These are phyloP conservation scores for Sinocyclocheilus grahami DNA, from an alignment of 2,113 vertebrate species.

Conservation along the genomic window DNA sequence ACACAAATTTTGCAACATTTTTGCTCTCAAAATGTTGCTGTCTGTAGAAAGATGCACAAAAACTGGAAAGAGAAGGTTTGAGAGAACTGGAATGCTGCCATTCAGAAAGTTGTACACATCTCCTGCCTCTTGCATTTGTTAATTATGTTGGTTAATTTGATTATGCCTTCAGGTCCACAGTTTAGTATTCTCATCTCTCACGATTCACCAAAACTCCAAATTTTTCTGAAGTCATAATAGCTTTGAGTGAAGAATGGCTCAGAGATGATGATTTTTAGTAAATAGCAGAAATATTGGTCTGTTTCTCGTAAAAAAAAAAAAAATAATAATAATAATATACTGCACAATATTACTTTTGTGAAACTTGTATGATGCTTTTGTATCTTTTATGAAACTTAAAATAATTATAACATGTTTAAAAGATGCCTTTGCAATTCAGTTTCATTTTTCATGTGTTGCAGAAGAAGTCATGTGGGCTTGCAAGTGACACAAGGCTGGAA, in stretches of 20 bases:
- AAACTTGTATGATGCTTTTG: background rate
- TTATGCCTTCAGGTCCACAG: background rate
- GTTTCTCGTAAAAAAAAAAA: background rate
- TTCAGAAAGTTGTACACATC: background rate
- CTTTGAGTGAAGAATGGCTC: background rate
- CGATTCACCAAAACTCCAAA: background rate
- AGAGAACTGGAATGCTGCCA: background rate
- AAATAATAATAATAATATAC: too few species aligned
- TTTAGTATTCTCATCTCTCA: background rate
- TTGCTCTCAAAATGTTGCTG: background rate
- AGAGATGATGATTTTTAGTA: background rate
- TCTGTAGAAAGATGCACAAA: background rate
- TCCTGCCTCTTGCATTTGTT: background rate
- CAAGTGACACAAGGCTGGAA: background rate
- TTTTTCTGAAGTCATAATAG: background rate
- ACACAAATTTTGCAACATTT: too few species aligned
- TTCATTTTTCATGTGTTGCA: background rate
- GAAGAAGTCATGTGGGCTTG: background rate
- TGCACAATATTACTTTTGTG: background rate
- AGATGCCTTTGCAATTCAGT: background rate
- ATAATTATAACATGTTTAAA: background rate
- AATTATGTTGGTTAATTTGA: background rate
- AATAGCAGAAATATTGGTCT: background rate
- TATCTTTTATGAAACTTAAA: background rate
- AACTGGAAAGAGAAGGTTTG: background rate